Conservation (phyloP, 1,140 invertebrate genomes). For the Neuroterus valhalla region DNA sequence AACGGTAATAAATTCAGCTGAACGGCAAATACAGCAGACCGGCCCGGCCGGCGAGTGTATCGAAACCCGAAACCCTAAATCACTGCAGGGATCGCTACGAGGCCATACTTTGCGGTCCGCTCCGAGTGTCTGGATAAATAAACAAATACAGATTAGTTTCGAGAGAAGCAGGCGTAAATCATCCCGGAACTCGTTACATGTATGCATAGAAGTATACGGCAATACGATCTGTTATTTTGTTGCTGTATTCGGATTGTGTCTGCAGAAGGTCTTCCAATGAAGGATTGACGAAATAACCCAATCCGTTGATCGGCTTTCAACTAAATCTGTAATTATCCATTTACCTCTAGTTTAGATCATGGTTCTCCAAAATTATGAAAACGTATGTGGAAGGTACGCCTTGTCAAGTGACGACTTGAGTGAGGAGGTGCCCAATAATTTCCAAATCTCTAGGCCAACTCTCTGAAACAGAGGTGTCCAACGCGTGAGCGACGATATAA, state of each 20-base stretch:
- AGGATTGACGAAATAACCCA: neutral
- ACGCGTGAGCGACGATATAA: too few species aligned
- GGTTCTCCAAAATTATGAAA: too few species aligned
- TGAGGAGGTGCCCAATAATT: too few species aligned
- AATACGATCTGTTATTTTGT: constrained; percentile 17
- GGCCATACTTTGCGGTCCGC: constrained; percentile 59
- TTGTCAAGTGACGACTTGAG: too few species aligned
- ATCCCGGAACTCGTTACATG: constrained; percentile 71
- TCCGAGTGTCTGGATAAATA: constrained; percentile 70
- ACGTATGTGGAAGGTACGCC: too few species aligned
- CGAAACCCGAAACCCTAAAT: constrained; percentile 73
- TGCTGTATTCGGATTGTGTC: neutral
- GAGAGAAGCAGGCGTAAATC: constrained; percentile 68
- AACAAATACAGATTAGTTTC: constrained; percentile 75
- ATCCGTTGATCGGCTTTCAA: constrained; percentile 1
- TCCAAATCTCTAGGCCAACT: too few species aligned
- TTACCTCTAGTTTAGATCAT: too few species aligned
- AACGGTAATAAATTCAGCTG: constrained; percentile 70
- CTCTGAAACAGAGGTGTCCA: too few species aligned
- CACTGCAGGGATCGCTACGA: constrained; percentile 59
- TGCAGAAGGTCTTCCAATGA: neutral
- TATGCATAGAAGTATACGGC: constrained; percentile 46
- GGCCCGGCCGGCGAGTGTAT: constrained; percentile 67
- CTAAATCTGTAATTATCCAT: too few species aligned
- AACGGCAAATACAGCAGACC: constrained; percentile 67